Base-by-base conservation (phyloP, 2,888 invertebrate genomes). In the Octonoba sinensis region DNA sequence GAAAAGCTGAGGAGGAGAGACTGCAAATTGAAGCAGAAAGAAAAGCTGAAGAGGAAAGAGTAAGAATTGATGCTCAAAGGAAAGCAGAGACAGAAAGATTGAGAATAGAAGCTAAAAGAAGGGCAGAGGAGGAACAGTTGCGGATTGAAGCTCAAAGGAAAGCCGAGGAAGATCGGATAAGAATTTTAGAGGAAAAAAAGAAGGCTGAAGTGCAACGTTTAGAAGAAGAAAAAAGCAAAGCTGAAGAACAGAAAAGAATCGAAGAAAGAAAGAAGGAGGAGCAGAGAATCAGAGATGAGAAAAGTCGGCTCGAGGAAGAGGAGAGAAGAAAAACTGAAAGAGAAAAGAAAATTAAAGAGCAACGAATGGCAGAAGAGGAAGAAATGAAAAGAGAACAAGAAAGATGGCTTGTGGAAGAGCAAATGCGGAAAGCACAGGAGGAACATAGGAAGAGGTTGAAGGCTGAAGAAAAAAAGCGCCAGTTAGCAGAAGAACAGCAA, bases 351-450 rank as follows among this genome's bases (percentile, higher is more conserved):
- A 73, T 36, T 36, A 36, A 36, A 36, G 36, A 36, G 36, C 36
- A 36, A 36, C 54, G 77, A 65, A 60, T 69, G 64, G 70, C 57
- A 12, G 36, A 51, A 44, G 72, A 82, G 18, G 75, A 73, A 64
- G 74, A 74, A 60, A 74, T 73, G 74, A 49, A 51, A 59, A 36
- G 59, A 22, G 74, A 82, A 46, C 82, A 70, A 69, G 64, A 81
- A 49, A 60, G 57, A 18, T 64, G 62, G 64, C 56, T 69, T 22
- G 74, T 69, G 0, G 81, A 70, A 59, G 81, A 81, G 36, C 81
- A 81, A 13, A 81, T 62, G 64, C 56, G 70, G 6, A 36, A 47
- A 51, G 74, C 49, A 15, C 64, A 81, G 60, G 81, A 81, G 62
- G 81, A 81, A n/a, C 73, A 69, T 49, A 73, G 62, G 46, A 73